Conservation (phyloP, 2,113 vertebrate species). For the Progne subis region DNA sequence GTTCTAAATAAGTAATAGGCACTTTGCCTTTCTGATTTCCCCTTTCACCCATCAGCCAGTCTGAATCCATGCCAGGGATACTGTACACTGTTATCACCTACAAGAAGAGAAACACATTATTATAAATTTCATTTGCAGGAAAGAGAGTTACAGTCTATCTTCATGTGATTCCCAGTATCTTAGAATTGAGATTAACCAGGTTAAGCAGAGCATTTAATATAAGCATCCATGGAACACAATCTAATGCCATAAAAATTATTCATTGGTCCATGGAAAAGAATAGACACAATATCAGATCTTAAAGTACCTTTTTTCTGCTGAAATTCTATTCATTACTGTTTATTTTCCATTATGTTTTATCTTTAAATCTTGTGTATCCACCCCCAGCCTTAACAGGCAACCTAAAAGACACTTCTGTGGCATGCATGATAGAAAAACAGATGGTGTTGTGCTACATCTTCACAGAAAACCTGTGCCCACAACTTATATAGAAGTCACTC, state of each 20-base stretch:
- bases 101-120: constrained; percentile 49
- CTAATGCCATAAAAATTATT: background rate
- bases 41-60: constrained; percentile 98
- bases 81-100: constrained; percentile 96
- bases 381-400: background rate
- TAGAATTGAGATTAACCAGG: background rate
- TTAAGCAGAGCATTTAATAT: background rate
- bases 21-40: constrained; percentile 97
- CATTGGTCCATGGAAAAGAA: background rate
- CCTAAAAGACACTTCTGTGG: background rate
- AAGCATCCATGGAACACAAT: background rate
- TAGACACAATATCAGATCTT: background rate
- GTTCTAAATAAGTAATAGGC: constrained; percentile 98
- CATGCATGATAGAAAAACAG: background rate
- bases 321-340: background rate
- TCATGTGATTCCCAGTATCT: background rate
- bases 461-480: background rate
- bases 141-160: background rate
- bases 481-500: background rate
- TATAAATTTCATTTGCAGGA: background rate
- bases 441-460: background rate
- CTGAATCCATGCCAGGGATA: constrained; percentile 93
- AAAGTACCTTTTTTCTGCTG: background rate
- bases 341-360: background rate
- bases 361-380: background rate